phyloP scores from a whole-genome alignment of 2,888 invertebrate species.

The Nomada fabriciana region DNA sequence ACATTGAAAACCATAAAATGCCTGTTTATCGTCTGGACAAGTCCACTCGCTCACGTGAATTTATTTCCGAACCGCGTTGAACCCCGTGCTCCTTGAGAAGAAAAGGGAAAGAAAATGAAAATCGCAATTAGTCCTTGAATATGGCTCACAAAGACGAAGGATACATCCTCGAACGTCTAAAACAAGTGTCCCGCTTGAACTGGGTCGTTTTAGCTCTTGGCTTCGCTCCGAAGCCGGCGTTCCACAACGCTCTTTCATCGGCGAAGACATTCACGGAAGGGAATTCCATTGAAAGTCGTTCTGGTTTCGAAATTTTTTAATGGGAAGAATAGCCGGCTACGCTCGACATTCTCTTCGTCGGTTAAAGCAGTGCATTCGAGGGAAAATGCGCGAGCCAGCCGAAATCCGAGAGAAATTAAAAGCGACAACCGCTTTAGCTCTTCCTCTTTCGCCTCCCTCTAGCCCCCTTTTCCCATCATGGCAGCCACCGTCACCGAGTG shows the following conservation, averaged over 20 bases:
- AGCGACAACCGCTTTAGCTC: slow-evolving; percentile 28
- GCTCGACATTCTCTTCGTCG: slow-evolving; percentile 38
- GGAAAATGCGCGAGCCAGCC: slow-evolving; percentile 19
- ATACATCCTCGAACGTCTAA: slow-evolving; percentile 25
- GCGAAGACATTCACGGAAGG: slow-evolving; percentile 31
- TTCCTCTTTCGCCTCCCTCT: neutral
- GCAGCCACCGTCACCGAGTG: neutral
- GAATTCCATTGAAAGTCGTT: slow-evolving; percentile 43
- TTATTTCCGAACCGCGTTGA: neutral
- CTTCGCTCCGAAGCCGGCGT: neutral
- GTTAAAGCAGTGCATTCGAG: slow-evolving; percentile 37
- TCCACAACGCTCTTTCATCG: slow-evolving; percentile 31
- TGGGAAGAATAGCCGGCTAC: slow-evolving; percentile 37
- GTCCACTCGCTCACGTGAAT: neutral
- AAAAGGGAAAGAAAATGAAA: neutral
- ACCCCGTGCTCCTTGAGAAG: neutral
- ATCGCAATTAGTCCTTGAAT: slow-evolving; percentile 8
- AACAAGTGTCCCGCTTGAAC: slow-evolving; percentile 30
- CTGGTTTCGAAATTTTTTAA: slow-evolving; percentile 56
- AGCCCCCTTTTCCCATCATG: neutral
- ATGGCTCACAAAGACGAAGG: slow-evolving; percentile 7
- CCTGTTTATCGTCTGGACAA: neutral
- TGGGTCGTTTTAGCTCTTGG: slow-evolving; percentile 24
- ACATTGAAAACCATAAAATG: no score
- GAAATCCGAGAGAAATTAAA: slow-evolving; percentile 38